Conservation (phyloP, 2,797 vertebrate genomes). For the Pyrocephalus nanus region DNA sequence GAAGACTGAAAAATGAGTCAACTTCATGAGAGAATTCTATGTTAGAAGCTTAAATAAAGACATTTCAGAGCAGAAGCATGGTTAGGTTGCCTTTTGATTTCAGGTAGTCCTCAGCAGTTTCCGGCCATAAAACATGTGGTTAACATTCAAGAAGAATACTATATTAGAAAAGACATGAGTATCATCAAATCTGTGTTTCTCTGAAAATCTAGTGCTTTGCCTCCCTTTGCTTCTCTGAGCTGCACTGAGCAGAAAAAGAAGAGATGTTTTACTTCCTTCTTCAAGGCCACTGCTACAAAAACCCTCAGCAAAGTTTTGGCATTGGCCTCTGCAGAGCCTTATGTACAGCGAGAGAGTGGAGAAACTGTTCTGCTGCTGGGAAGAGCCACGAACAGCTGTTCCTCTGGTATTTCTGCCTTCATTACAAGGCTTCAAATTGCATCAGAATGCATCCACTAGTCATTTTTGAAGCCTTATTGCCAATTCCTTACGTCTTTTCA, state of each 20-base stretch:
- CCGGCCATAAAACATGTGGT: background rate
- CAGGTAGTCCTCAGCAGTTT: background rate
- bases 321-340: background rate
- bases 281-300: background rate
- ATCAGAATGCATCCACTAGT: background rate
- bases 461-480: constrained; percentile 11
- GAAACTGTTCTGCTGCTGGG: background rate
- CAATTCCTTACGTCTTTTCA: background rate
- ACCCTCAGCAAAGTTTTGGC: background rate
- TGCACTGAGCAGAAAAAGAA: background rate
- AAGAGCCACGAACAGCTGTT: constrained; percentile 4
- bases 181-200: background rate
- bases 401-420: constrained; percentile 13
- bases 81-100: background rate
- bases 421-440: constrained; percentile 23
- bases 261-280: background rate
- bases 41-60: background rate
- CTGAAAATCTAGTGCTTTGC: background rate
- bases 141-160: background rate
- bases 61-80: background rate
- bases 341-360: background rate
- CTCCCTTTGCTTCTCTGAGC: background rate
- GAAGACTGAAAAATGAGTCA: background rate
- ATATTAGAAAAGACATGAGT: background rate
- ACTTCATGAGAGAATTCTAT: background rate